Evolutionary conservation across 2,113 vertebrate genomes (phyloP).

Genomic region (Syngnathoides biaculeatus): DNA sequence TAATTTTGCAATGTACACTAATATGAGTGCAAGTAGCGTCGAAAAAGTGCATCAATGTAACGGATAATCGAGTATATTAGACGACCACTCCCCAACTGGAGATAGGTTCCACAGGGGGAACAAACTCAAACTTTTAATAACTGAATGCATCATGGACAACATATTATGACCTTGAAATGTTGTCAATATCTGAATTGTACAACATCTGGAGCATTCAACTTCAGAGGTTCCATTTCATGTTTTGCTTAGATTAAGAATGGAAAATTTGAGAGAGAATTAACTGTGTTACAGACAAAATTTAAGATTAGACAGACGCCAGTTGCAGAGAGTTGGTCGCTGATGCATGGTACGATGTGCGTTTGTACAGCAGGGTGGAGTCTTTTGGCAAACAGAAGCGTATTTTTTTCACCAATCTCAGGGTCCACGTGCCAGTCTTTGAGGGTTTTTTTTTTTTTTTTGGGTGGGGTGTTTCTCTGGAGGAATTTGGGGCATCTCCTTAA

Average conservation of each 20-base stretch:
- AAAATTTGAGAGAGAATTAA: not conserved
- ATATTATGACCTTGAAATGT: too few relatives aligned
- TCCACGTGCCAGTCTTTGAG: slow-evolving; percentile 25
- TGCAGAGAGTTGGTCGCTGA: slow-evolving; percentile 23
- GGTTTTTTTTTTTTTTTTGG: slow-evolving; percentile 14
- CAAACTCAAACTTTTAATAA: too few relatives aligned
- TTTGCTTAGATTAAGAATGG: not conserved
- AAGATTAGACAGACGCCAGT: slow-evolving; percentile 14
- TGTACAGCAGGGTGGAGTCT: slow-evolving; percentile 11
- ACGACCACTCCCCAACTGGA: too few relatives aligned
- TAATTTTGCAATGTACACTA: too few relatives aligned
- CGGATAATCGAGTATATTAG: too few relatives aligned
- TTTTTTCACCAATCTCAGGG: slow-evolving; percentile 30
- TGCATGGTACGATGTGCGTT: slow-evolving; percentile 8
- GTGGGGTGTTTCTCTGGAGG: slow-evolving; percentile 41
- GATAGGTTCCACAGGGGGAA: too few relatives aligned
- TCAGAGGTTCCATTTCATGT: too few relatives aligned
- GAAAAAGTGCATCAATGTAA: too few relatives aligned
- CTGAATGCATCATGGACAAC: too few relatives aligned
- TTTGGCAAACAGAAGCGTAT: slow-evolving; percentile 20
- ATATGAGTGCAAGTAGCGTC: too few relatives aligned
- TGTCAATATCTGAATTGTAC: too few relatives aligned
- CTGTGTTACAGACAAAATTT: not conserved
- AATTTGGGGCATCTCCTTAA: slow-evolving; percentile 63
- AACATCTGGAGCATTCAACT: too few relatives aligned